Evolutionary conservation across 2,113 vertebrate genomes (phyloP).

Genomic region (Fukomys damarensis): DNA sequence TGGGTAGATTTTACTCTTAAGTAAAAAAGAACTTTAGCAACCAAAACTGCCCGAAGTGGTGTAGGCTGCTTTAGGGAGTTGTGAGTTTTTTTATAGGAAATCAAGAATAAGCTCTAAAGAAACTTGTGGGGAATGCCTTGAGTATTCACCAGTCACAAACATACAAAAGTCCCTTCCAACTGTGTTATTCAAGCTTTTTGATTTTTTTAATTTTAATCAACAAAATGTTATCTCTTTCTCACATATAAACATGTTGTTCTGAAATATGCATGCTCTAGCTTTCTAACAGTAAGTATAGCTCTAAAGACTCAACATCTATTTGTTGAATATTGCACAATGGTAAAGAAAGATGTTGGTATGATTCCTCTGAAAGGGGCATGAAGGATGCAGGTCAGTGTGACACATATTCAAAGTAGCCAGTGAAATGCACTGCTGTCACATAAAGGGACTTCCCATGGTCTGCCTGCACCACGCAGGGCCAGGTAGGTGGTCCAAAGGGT

Average conservation of each 20-base stretch:
- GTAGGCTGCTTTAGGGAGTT: neutral
- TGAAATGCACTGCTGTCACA: neutral
- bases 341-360: neutral
- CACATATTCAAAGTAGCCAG: neutral
- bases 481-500: neutral
- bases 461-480: fast-evolving
- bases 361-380: neutral
- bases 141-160: neutral
- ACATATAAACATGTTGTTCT: neutral
- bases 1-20: neutral
- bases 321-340: neutral
- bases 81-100: neutral
- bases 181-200: neutral
- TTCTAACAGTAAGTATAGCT: neutral
- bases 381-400: neutral
- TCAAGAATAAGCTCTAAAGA: neutral
- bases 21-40: constrained; percentile 26
- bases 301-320: neutral
- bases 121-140: neutral
- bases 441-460: neutral
- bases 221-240: neutral
- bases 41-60: neutral
- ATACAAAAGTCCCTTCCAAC: neutral
- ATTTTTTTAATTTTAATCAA: neutral
- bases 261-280: neutral